Evolutionary conservation across 2,888 invertebrate genomes (phyloP).

Genomic region (Melanophora roralis): DNA sequence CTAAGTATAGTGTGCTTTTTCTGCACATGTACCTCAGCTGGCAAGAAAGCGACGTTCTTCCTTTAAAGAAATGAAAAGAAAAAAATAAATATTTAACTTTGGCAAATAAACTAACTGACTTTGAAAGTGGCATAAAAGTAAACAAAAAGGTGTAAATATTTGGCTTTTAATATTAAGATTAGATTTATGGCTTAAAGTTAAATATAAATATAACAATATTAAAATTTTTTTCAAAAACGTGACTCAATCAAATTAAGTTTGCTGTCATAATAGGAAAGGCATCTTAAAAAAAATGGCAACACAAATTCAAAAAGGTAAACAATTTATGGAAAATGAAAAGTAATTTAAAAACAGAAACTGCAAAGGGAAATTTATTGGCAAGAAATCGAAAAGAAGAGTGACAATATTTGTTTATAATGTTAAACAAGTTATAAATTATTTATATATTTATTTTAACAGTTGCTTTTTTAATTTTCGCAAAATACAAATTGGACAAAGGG

Average conservation of each 20-base stretch:
- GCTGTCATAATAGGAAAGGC: not conserved
- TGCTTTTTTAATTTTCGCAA: conserved; percentile 14
- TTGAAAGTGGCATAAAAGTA: conserved; percentile 2
- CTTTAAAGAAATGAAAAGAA: not conserved
- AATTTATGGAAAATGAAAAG: conserved; percentile 16
- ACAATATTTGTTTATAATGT: not conserved
- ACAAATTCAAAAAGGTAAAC: conserved; percentile 19
- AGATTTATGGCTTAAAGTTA: conserved; percentile 57
- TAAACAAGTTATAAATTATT: not conserved
- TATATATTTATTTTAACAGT: not conserved
- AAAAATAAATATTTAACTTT: conserved; percentile 42
- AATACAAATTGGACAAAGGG: not conserved
- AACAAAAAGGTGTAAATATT: conserved; percentile 56
- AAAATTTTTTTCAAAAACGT: conserved; percentile 46
- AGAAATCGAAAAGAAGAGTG: not conserved
- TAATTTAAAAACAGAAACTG: not conserved
- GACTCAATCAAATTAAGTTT: conserved; percentile 49
- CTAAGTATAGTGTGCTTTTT: not conserved
- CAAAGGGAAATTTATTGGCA: not conserved
- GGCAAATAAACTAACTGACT: conserved; percentile 40
- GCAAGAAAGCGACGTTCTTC: not conserved
- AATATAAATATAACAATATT: conserved; percentile 52
- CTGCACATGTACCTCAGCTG: not conserved
- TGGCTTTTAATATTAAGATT: conserved; percentile 55
- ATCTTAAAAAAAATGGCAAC: not conserved